phyloP scores from a whole-genome alignment of 2,113 vertebrate species.

The Tragelaphus imberbis region DNA sequence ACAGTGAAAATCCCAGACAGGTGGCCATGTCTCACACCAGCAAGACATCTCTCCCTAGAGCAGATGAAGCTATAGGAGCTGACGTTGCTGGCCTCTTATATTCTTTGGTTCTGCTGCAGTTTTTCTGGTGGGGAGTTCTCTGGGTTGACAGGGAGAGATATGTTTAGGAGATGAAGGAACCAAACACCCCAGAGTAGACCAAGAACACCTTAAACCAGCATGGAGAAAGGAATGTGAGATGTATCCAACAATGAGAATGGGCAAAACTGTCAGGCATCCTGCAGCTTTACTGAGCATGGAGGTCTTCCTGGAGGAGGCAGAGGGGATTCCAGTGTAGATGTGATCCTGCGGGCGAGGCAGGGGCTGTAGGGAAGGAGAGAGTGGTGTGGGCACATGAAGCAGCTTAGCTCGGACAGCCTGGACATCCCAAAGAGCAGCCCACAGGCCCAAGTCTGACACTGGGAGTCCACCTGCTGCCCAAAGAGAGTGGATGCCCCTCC shows the following conservation, averaged over 20 bases:
- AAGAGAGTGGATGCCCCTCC: neutral
- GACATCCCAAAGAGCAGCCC: neutral
- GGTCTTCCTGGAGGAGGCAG: neutral
- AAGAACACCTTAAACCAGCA: neutral
- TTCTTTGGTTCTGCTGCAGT: neutral
- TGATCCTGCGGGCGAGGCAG: neutral
- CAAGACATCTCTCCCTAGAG: neutral
- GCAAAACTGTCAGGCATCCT: neutral
- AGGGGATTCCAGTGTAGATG: no score
- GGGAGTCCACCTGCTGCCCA: neutral
- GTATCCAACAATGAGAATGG: neutral
- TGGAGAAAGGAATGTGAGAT: neutral
- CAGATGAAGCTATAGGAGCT: neutral
- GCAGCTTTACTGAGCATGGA: neutral
- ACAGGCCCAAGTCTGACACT: neutral
- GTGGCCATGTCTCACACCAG: rapidly evolving
- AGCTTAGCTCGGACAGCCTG: neutral
- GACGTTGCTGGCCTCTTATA: no score
- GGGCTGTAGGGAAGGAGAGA: neutral
- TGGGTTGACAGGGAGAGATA: neutral
- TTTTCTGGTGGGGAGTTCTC: neutral
- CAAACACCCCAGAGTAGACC: neutral
- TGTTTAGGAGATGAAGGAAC: neutral
- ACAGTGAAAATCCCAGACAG: neutral
- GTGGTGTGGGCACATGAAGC: neutral